A percentile compares a stretch with the other conserved stretches of the same genome.
phyloP scores from a whole-genome alignment of 2,113 vertebrate genomes.

The Podilymbus podiceps region DNA sequence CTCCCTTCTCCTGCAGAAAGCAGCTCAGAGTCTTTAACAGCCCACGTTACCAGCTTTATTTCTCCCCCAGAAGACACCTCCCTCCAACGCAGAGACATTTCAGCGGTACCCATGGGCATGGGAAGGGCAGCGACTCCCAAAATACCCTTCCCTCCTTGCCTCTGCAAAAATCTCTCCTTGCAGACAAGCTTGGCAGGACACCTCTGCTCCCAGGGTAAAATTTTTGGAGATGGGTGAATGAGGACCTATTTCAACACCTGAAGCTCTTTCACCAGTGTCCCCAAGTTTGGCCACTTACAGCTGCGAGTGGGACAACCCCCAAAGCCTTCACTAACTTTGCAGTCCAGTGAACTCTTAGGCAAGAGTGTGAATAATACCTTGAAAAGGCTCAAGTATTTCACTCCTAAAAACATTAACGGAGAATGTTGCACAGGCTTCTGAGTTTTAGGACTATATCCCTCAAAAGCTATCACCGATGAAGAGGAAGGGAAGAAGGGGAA shows the following conservation, averaged over 20 bases:
- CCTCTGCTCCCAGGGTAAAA: not conserved
- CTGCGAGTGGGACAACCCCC: not conserved
- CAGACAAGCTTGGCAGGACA: not conserved
- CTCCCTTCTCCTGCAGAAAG: not conserved
- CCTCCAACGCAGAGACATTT: not conserved
- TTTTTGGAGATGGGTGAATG: not conserved
- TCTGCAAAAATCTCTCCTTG: not conserved
- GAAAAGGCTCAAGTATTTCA: not conserved
- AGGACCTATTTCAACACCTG: not conserved
- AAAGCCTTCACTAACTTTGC: not conserved
- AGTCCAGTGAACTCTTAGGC: not conserved
- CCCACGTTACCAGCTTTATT: not conserved
- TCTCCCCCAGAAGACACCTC: not conserved
- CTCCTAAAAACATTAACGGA: not conserved
- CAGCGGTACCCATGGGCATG: not conserved
- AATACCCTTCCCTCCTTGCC: not conserved
- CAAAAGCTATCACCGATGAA: not conserved
- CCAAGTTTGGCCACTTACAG: not conserved
- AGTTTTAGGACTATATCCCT: not conserved
- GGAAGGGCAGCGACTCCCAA: not conserved
- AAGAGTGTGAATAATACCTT: not conserved
- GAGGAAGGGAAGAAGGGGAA: not conserved
- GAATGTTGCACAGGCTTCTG: not conserved
- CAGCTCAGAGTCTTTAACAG: not conserved
- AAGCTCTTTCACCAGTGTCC: not conserved